Evolutionary conservation across 1,140 invertebrate species (phyloP).

Genomic region (Atta cephalotes): DNA sequence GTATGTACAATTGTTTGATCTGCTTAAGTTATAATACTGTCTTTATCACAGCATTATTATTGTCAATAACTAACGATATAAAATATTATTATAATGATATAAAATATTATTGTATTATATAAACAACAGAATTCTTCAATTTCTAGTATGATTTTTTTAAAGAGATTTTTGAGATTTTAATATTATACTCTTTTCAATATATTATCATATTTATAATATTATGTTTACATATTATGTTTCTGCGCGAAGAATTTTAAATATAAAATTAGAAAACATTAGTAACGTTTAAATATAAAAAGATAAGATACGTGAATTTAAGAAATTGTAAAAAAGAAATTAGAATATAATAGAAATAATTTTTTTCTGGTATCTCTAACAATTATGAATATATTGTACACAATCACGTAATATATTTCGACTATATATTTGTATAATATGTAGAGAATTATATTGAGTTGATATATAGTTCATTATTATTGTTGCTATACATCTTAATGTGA

Average conservation of each 20-base stretch:
- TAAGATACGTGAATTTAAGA: no score
- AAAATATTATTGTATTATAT: neutral
- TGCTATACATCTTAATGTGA: conserved; percentile 58
- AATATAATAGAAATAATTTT: neutral
- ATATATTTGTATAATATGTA: neutral
- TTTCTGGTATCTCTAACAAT: neutral
- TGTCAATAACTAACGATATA: neutral
- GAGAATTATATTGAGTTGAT: neutral
- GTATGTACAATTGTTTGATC: neutral
- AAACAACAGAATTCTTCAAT: neutral
- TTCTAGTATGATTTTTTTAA: neutral
- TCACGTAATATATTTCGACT: neutral
- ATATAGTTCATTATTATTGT: conserved; percentile 54
- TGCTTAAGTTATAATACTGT: neutral
- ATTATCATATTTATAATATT: neutral
- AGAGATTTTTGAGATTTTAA: neutral
- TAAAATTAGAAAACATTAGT: neutral
- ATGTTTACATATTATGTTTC: neutral
- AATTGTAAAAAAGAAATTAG: neutral
- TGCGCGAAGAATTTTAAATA: neutral
- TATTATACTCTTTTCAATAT: neutral
- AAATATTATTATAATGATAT: neutral
- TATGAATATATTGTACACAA: neutral
- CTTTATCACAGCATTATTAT: neutral
- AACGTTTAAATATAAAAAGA: neutral